Conservation (phyloP, 2,113 vertebrate genomes). For the Motacilla tschutschensis region DNA sequence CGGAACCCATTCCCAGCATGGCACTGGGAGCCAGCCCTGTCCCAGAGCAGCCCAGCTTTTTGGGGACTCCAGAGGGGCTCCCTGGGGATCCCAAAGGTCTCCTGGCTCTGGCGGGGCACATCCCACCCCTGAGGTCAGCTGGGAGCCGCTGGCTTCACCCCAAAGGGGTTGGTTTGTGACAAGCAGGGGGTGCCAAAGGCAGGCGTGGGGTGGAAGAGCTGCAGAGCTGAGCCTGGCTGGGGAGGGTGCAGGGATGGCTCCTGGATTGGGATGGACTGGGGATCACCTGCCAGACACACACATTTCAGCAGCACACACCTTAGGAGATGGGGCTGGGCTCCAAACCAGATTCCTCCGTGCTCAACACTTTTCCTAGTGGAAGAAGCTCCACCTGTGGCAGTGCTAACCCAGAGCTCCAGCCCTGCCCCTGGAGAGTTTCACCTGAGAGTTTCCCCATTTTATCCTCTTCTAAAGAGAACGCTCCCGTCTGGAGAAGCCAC, state of each 20-base stretch:
- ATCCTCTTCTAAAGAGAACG: neutral
- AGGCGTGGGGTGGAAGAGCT: neutral
- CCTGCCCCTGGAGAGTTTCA: accelerated
- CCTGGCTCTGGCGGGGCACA: accelerated
- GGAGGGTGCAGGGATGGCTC: accelerated
- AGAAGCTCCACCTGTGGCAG: accelerated
- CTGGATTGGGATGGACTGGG: accelerated
- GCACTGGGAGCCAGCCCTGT: neutral
- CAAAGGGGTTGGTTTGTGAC: neutral
- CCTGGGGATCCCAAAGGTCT: neutral
- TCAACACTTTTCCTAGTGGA: neutral
- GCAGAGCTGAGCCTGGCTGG: neutral
- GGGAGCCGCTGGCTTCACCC: neutral
- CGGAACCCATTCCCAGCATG: neutral
- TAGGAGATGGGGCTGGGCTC: accelerated
- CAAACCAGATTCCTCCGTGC: accelerated
- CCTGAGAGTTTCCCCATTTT: neutral
- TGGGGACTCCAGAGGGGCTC: neutral
- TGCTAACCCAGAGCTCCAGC: neutral
- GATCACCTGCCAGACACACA: accelerated
- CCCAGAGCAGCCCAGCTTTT: neutral
- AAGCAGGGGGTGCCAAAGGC: neutral
- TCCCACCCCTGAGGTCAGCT: neutral
- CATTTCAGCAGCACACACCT: accelerated
- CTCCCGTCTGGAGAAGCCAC: accelerated